Evolutionary conservation across 2,797 vertebrate species (phyloP).

Genomic region (Brotula barbata): DNA sequence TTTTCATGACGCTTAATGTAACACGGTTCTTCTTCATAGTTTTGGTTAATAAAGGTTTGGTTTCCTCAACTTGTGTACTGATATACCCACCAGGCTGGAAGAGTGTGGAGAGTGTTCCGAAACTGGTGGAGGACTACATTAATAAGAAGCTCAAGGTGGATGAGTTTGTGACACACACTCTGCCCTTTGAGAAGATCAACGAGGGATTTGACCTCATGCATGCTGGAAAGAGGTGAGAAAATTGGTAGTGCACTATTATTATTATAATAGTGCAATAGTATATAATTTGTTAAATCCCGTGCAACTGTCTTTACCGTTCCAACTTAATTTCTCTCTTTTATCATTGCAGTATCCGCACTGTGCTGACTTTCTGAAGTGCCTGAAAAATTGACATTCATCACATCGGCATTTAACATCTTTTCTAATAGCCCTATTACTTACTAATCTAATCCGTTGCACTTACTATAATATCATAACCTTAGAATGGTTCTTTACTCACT

Average conservation of each 20-base stretch:
- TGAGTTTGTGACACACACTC: conserved; percentile 91
- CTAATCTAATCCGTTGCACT: conserved; percentile 45
- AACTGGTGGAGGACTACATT: conserved; percentile 93
- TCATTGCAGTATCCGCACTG: conserved; percentile 83
- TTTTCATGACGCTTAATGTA: too few relatives aligned
- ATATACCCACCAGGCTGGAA: conserved; percentile 90
- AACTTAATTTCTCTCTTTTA: conserved; percentile 15
- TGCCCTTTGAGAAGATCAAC: conserved; percentile 91
- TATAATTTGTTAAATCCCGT: too few relatives aligned
- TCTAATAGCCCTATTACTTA: not conserved
- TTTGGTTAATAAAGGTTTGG: too few relatives aligned
- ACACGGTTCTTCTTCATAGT: too few relatives aligned
- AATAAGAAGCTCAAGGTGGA: conserved; percentile 94
- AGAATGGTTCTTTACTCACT: conserved; percentile 13
- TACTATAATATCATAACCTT: conserved; percentile 16
- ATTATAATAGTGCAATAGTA: too few relatives aligned
- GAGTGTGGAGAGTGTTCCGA: conserved; percentile 91
- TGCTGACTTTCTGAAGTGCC: conserved; percentile 79
- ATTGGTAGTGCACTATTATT: not conserved
- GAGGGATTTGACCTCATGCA: conserved; percentile 94
- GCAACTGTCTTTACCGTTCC: not conserved
- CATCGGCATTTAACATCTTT: conserved; percentile 28
- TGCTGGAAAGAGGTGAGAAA: conserved; percentile 85
- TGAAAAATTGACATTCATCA: conserved; percentile 14
- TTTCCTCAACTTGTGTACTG: too few relatives aligned